Evolutionary conservation across 2,113 vertebrate species (phyloP).

Genomic region (Bucco capensis): DNA sequence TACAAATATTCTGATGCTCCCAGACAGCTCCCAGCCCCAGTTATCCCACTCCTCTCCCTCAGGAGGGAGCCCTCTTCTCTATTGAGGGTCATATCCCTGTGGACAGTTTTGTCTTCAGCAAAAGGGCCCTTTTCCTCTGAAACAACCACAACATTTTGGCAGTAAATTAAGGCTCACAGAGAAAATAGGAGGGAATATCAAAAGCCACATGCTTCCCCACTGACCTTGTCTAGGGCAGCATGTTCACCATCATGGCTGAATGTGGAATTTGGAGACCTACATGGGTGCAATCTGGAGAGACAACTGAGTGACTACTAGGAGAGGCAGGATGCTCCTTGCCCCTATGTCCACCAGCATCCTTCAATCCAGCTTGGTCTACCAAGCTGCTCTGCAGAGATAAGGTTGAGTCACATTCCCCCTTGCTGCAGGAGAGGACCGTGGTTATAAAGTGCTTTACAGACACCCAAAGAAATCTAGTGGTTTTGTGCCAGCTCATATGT

Average conservation of each 20-base stretch:
- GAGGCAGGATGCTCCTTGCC: not conserved
- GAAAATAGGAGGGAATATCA: not conserved
- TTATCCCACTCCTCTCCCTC: not conserved
- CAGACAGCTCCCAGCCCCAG: not conserved
- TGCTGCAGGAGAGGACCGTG: not conserved
- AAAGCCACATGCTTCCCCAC: not conserved
- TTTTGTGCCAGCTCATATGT: not conserved
- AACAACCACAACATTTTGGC: not conserved
- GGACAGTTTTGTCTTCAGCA: not conserved
- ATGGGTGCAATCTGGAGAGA: not conserved
- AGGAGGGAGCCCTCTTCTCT: not conserved
- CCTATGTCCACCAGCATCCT: not conserved
- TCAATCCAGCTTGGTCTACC: not conserved
- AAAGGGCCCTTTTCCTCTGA: not conserved
- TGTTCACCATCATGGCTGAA: not conserved
- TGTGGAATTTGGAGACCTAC: not conserved
- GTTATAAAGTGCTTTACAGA: not conserved
- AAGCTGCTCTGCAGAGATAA: not conserved
- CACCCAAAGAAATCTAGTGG: not conserved
- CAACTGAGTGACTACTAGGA: not conserved
- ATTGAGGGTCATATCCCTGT: not conserved
- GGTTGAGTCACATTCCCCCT: not conserved
- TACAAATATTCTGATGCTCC: rapidly evolving
- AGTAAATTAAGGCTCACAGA: not conserved
- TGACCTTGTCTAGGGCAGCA: not conserved